Base-by-base conservation (phyloP, 1,140 invertebrate species). In the Acromyrmex echinatior region DNA sequence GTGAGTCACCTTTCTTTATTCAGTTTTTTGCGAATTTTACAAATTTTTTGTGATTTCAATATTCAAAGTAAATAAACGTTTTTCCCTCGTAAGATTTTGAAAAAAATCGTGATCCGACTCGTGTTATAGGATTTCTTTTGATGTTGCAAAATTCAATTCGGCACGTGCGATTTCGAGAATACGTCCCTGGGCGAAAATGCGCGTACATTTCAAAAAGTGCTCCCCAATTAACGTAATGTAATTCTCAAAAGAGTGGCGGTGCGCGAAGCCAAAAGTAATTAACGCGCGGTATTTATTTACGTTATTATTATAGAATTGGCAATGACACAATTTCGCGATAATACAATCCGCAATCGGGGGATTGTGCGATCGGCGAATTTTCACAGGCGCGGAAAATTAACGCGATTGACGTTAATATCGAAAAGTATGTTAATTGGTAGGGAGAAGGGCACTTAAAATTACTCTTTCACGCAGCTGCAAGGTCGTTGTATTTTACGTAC, bases 371-470 rank as follows among this genome's bases (percentile, higher is more conserved):
- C 79, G 79, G 25, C 35, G 56, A 82, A 49, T 82, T 73, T 82
- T 82, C 66, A 82, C 56, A 58, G 31, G 35, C 35, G 35, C 35
- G 18, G 79, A 3, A 73, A 73, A 82, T 82, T 82, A 68, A 82
- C 56, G 35, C 53, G 68, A 45, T 73, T 39, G 51, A 9, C 51
- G 49, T 39, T 77, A 58, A 70, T 60, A 73, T 45, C 28, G 66
- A 31, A 66, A 73, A 53, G 53, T 45, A 45, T 28, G 21, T 18
- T 73, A 71, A 73, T 82, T 82, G 51, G 6, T 18, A 0, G 10
- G 65, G n/a, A 7, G 7, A 16, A 31, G 18, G 1, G 9, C 31
- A 77, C 66, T 63, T 16, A 21, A 78, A 78, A 78, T 78, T 63
- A 65, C 39, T 25, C 28, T 56, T 56, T 80, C 28, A 25, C 62